phyloP scores from a whole-genome alignment of 2,797 vertebrate genomes.

The Esox lucius region DNA sequence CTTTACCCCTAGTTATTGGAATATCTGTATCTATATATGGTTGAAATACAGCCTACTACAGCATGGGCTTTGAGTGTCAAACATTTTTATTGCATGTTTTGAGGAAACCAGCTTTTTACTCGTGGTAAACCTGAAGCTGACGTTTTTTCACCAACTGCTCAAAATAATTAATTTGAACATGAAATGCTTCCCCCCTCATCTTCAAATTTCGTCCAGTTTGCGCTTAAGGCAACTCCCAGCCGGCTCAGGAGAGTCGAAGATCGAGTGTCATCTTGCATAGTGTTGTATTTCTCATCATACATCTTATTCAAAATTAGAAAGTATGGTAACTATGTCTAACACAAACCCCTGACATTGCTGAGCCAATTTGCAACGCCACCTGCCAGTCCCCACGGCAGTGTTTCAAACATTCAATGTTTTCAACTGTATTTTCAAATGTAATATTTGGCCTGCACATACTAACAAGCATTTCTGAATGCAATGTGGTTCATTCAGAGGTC shows the following conservation, averaged over 20 bases:
- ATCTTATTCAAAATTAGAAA: too few species aligned
- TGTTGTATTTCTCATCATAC: too few species aligned
- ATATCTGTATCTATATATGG: constrained; percentile 21
- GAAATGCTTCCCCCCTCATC: neutral
- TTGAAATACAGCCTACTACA: constrained; percentile 24
- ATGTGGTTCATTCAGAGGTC: constrained; percentile 13
- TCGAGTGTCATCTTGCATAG: too few species aligned
- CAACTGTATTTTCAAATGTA: neutral
- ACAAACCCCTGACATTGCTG: too few species aligned
- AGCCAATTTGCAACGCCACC: too few species aligned
- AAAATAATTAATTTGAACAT: neutral
- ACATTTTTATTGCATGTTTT: constrained; percentile 37
- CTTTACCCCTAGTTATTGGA: constrained; percentile 26
- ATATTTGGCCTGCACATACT: neutral
- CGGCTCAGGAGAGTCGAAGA: too few species aligned
- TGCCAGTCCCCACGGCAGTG: too few species aligned
- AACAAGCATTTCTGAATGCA: constrained; percentile 30
- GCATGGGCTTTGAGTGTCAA: constrained; percentile 33
- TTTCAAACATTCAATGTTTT: too few species aligned
- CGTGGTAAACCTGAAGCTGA: neutral
- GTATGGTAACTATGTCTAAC: too few species aligned
- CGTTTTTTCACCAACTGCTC: neutral
- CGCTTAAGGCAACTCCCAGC: too few species aligned
- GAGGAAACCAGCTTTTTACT: constrained; percentile 33
- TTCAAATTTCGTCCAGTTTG: neutral